Conservation (phyloP, 2,888 invertebrate species). For the Papilio demoleus region DNA sequence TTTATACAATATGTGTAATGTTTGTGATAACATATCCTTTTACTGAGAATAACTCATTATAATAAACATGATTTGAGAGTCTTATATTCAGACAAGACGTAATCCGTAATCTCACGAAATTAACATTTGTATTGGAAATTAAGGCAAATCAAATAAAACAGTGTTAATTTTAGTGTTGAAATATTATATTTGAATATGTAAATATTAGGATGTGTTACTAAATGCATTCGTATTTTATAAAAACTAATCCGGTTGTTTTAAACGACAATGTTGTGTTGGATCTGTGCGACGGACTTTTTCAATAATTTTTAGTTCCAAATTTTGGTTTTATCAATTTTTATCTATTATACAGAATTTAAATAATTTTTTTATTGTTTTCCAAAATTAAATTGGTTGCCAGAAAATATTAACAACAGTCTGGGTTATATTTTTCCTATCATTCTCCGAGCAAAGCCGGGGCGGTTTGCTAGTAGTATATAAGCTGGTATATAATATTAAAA, state of each 20-base stretch:
- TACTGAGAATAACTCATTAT: neutral
- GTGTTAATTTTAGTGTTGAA: neutral
- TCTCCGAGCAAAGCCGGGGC: neutral
- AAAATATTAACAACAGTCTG: too few species aligned
- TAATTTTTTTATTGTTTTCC: too few species aligned
- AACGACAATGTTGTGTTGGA: neutral
- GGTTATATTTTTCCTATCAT: neutral
- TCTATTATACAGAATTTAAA: too few species aligned
- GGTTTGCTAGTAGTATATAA: neutral
- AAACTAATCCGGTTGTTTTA: constrained; percentile 2
- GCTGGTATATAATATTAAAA: constrained; percentile 28
- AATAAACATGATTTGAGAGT: neutral
- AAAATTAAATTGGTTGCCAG: too few species aligned
- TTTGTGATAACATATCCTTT: neutral
- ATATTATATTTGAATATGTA: neutral
- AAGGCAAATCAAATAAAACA: too few species aligned
- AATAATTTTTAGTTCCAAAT: neutral
- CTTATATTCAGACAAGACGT: neutral
- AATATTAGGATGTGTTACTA: neutral
- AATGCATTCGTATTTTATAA: neutral
- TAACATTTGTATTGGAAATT: neutral
- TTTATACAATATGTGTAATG: neutral
- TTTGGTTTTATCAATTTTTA: too few species aligned
- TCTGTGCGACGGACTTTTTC: constrained; percentile 10
- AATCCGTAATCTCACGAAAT: neutral